A percentile compares a stretch with the other conserved stretches of the same genome.
Conservation (phyloP, 2,797 vertebrate genomes). For the Mionectes olivaceus region DNA sequence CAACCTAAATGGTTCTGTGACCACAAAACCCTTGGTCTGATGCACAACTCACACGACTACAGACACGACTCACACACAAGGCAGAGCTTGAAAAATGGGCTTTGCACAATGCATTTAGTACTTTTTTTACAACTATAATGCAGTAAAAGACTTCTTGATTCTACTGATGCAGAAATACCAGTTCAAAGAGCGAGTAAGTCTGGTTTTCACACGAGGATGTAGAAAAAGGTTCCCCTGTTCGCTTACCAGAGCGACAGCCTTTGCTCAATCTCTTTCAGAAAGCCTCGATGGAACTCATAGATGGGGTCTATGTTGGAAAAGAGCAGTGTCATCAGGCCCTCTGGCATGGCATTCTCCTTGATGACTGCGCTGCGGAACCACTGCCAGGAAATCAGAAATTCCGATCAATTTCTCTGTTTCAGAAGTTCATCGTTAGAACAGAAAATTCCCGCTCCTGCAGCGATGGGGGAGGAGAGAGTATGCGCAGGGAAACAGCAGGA, state of each 20-base stretch:
- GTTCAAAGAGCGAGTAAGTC: background rate
- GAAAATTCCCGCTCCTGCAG: background rate
- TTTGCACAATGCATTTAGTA: background rate
- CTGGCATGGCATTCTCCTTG: constrained; percentile 92
- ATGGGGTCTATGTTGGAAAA: constrained; percentile 96
- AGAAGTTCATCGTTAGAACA: accelerated
- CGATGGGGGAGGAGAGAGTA: background rate
- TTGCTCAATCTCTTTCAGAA: constrained; percentile 93
- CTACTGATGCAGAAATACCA: background rate
- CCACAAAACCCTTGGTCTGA: background rate
- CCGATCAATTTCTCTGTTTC: background rate
- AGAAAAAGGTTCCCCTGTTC: accelerated
- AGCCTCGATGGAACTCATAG: constrained; percentile 93
- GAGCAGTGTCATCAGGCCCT: constrained; percentile 89
- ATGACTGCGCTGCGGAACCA: constrained; percentile 95
- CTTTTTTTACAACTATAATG: background rate
- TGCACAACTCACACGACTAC: background rate
- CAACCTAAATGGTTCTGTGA: background rate
- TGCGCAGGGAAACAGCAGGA: background rate
- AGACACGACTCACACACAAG: background rate
- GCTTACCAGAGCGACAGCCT: constrained; percentile 91
- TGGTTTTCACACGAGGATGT: accelerated
- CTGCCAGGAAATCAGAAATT: constrained; percentile 68
- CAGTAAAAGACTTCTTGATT: background rate
- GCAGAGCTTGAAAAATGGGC: background rate